Evolutionary conservation across 2,797 vertebrate species (phyloP), one percentile per base, ranked within the genome.

Genomic region (Anisognathus igniventris): DNA sequence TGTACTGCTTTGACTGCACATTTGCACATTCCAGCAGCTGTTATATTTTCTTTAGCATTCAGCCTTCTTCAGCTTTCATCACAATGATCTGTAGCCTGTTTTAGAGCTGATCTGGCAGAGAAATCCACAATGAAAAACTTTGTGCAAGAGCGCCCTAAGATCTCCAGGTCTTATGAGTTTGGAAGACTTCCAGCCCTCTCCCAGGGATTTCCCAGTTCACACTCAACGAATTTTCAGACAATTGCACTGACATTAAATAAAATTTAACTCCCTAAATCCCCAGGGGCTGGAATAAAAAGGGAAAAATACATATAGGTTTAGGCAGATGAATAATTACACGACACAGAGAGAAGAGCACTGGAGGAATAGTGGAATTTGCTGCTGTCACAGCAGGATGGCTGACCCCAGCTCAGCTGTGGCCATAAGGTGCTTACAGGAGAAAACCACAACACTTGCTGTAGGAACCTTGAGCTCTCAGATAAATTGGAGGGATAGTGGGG

Each of bases 31-130:
- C 37, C 90, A 90, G 82, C 76, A 90, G 90, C 79, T 86, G 76
- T 68, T 93, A 16, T 44, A 65, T 84, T 94, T 91, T 91, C 66
- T 78, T 92, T 37, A 86, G 44, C 31, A 28, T 94, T 90, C 90
- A 90, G 33, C 47, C 66, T 66, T 75, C 93, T 91, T 75, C 51
- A 84, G 73, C 62, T 95, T 95, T 96, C 92, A 94, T 93, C 92
- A 86, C 66, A 62, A 66, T 14, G 33, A 40, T 88, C 57, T 81
- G 58, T 88, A 62, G 73, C 75, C 90, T 91, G 39, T 68, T 93
- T 94, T 68, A 86, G 91, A 58, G 47, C 44, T 91, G 80, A 91
- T 93, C 88, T 92, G 93, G 91, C 88, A 93, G 60, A 95, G 88
- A 88, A 93, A 93, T 75, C 9, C 44, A 70, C 31, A 50, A 28